These are phyloP conservation scores for Notamacropus eugenii DNA, from an alignment of 2,797 vertebrate species.

Conservation along the genomic window DNA sequence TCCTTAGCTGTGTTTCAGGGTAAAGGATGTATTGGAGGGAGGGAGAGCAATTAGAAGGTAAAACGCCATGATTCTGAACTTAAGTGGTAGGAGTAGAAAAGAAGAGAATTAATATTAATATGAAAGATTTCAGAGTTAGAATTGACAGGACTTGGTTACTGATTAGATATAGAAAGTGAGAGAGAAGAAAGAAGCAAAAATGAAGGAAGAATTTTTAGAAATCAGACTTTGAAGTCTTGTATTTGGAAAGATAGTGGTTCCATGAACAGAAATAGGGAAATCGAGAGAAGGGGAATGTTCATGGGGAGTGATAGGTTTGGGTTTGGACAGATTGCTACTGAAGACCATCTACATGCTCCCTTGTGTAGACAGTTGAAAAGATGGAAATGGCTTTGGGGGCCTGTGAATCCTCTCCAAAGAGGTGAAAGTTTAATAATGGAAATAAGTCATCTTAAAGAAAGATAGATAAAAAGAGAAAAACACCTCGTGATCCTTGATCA, in stretches of 20 bases:
- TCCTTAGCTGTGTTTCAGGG: not conserved
- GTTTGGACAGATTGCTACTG: not conserved
- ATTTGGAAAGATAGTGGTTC: not conserved
- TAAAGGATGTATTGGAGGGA: not conserved
- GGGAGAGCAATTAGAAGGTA: not conserved
- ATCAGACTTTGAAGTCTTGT: not conserved
- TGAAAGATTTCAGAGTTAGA: not conserved
- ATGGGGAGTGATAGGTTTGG: not conserved
- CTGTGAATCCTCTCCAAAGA: not conserved
- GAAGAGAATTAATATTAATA: not conserved
- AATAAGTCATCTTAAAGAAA: not conserved
- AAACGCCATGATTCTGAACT: not conserved
- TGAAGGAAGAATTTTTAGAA: not conserved
- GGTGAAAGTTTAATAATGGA: not conserved
- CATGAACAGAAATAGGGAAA: not conserved
- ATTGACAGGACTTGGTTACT: too few relatives aligned
- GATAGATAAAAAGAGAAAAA: not conserved
- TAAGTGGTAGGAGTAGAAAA: not conserved
- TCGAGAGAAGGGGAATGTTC: not conserved
- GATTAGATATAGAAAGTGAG: not conserved
- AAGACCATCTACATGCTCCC: too few relatives aligned
- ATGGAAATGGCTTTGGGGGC: too few relatives aligned
- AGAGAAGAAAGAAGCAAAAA: not conserved
- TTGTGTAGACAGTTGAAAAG: too few relatives aligned
- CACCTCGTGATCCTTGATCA: not conserved